A percentile compares a stretch with the other conserved stretches of the same genome.
Conservation (phyloP, 1,140 invertebrate species). For the Euura lappo region DNA sequence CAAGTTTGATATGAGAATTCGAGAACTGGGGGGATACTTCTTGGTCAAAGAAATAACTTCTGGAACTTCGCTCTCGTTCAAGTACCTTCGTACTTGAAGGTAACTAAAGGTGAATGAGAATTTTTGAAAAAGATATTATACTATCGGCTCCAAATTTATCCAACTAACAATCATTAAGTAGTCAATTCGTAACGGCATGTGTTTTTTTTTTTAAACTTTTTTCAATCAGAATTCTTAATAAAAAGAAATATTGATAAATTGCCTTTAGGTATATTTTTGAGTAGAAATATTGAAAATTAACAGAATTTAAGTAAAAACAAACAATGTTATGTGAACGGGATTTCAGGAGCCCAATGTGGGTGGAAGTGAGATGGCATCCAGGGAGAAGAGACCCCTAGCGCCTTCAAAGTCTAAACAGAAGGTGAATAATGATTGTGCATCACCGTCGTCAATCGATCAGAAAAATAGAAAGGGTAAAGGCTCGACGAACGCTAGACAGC, state of each 20-base stretch:
- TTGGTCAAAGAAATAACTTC: background rate
- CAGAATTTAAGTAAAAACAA: background rate
- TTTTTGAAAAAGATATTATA: background rate
- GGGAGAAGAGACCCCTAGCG: constrained; percentile 61
- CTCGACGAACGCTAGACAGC: constrained; percentile 43
- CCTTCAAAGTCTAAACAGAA: constrained; percentile 59
- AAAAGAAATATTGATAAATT: background rate
- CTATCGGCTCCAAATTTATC: background rate
- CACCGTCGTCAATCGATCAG: constrained; percentile 38
- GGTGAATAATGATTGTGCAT: constrained; percentile 52
- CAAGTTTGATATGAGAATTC: constrained; percentile 5
- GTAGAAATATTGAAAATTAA: constrained; percentile 18
- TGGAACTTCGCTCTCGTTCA: constrained; percentile 1
- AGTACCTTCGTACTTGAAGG: background rate
- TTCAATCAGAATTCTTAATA: no score
- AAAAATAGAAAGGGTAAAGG: constrained; percentile 49
- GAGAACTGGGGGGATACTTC: background rate
- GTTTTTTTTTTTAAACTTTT: no score
- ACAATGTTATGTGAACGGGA: constrained; percentile 41
- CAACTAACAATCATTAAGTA: background rate
- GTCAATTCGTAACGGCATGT: background rate
- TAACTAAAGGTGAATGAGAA: background rate
- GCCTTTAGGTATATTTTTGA: constrained; percentile 8
- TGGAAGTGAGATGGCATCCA: constrained; percentile 64
- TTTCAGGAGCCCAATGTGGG: constrained; percentile 61